Evolutionary conservation across 2,797 vertebrate species (phyloP), one percentile per base, ranked within the genome.

Genomic region (Myiothlypis chrysogaster): DNA sequence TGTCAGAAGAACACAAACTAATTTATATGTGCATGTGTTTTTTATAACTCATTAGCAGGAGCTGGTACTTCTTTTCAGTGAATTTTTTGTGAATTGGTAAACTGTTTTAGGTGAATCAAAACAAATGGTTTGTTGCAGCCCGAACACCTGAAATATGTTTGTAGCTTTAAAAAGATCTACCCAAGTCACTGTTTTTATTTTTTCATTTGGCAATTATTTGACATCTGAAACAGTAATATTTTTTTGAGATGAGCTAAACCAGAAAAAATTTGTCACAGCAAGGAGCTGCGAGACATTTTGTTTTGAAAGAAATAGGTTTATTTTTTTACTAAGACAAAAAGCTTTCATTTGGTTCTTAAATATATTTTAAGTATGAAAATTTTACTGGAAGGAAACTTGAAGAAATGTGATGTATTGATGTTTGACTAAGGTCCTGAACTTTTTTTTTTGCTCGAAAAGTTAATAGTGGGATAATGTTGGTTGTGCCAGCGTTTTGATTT

Each of bases 1-100:
- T 93, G 82, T 93, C 83, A 90, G 71, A 94, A 83, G 55, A 93
- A 60, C 72, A 75, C 77, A 71, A 89, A 78, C 75, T 91, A 85
- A 94, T 95, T 91, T 91, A 83, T 92, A 71, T 43, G 44, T 91
- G 59, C 89, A 77, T 84, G 32, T 72, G 91, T 22, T 78, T 90
- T 90, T 86, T 83, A 86, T 53, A 86, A 69, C 63, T 94, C 8
- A 3, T 95, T 94, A 92, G 50, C 52, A 72, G 24, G 24, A 39
- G 11, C 52, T 83, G 52, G 39, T 52, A 34, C 19, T 57, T 76
- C 41, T 50, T 75, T 52, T 44, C 0, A 6, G 34, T 53, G 37
- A 60, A 11, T 61, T 87, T 94, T 72, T 76, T 6, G 80, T 65
- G 55, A 91, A 66, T 59, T 0, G 3, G 17, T 88, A 23, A 13